phyloP scores from a whole-genome alignment of 1,140 invertebrate species.

The Pseudoatta argentina region DNA sequence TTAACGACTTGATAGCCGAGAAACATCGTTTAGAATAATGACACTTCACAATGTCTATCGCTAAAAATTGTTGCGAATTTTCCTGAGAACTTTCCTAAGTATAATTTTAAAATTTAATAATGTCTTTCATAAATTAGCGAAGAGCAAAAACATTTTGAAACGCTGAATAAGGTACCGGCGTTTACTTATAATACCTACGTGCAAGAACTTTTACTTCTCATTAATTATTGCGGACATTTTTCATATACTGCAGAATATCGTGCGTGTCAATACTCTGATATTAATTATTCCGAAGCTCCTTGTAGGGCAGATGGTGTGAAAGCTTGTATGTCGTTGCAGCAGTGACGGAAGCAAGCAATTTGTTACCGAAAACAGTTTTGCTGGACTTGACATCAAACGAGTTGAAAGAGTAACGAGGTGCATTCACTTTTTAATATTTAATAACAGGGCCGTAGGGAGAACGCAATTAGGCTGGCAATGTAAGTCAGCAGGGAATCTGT shows the following conservation, averaged over 20 bases:
- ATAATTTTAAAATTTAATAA: conserved; percentile 32
- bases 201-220: conserved; percentile 43
- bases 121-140: conserved; percentile 41
- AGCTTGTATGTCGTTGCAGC: conserved; percentile 15
- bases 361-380: conserved; percentile 43
- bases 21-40: conserved; percentile 1
- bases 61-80: neutral
- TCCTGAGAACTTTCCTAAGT: neutral
- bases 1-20: neutral
- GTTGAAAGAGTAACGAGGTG: conserved; percentile 25
- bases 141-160: conserved; percentile 9
- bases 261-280: conserved; percentile 51
- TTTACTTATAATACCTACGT: neutral
- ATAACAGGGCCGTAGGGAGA: neutral
- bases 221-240: conserved; percentile 57
- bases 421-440: conserved; percentile 37
- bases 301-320: conserved; percentile 14
- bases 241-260: conserved; percentile 24
- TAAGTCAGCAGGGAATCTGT: neutral
- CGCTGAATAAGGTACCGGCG: neutral
- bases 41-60: conserved; percentile 7
- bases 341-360: conserved; percentile 21
- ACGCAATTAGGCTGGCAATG: conserved; percentile 13
- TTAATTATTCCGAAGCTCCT: conserved; percentile 43
- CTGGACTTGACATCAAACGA: conserved; percentile 31